Evolutionary conservation across 2,888 invertebrate species (phyloP).

Genomic region (Heteropelma amictum): DNA sequence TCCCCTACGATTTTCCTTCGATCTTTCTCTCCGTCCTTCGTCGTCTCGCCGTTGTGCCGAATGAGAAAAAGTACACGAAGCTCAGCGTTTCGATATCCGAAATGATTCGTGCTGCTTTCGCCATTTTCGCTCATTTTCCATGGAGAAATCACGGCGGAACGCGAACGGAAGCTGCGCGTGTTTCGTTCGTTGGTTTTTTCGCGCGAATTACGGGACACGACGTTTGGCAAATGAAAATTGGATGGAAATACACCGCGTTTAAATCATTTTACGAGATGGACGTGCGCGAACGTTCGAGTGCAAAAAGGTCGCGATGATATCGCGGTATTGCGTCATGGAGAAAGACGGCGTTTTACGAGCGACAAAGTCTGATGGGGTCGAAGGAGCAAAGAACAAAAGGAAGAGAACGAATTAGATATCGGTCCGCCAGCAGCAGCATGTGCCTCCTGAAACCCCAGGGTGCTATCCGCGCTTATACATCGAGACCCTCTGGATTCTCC

Average conservation of each 20-base stretch:
- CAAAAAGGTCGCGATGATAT: background rate
- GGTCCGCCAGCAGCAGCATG: conserved; percentile 9
- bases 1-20: background rate
- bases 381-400: conserved; percentile 6
- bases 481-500: background rate
- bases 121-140: conserved; percentile 26
- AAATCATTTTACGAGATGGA: no score
- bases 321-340: background rate
- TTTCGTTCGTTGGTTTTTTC: no score
- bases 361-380: background rate
- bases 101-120: conserved; percentile 39
- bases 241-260: no score
- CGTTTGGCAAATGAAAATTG: no score
- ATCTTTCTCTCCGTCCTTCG: background rate
- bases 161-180: no score
- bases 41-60: background rate
- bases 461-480: background rate
- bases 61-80: background rate
- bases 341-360: background rate
- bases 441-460: conserved; percentile 37
- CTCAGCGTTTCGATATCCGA: conserved; percentile 37
- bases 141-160: background rate
- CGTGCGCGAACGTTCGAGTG: background rate
- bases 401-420: conserved; percentile 42
- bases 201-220: no score